phyloP scores from a whole-genome alignment of 2,888 invertebrate genomes.

The Noctua comes region DNA sequence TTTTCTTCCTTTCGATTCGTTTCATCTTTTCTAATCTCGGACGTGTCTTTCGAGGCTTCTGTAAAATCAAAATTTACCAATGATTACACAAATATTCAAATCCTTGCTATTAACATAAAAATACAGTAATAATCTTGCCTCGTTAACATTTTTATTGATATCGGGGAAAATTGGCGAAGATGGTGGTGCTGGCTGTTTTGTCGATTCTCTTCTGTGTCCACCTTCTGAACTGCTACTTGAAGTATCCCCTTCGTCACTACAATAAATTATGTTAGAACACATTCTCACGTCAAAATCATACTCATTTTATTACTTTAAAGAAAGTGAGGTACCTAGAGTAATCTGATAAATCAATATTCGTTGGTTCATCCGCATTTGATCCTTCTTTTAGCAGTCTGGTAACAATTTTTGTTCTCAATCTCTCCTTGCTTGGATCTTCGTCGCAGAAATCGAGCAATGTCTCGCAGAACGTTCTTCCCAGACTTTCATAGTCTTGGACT shows the following conservation, averaged over 20 bases:
- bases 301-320: not conserved
- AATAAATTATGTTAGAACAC: slow-evolving; percentile 25
- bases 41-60: slow-evolving; percentile 82
- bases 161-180: slow-evolving; percentile 92
- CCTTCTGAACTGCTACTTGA: slow-evolving; percentile 93
- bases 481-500: slow-evolving; percentile 91
- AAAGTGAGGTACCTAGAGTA: slow-evolving; percentile 93
- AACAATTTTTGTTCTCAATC: slow-evolving; percentile 94
- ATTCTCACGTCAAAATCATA: not conserved
- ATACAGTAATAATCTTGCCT: slow-evolving; percentile 69
- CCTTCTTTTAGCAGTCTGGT: slow-evolving; percentile 95
- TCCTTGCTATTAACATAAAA: not conserved
- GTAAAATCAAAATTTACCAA: slow-evolving; percentile 58
- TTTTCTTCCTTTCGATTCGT: slow-evolving; percentile 85
- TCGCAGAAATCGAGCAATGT: slow-evolving; percentile 97
- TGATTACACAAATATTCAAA: not conserved
- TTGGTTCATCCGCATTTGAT: slow-evolving; percentile 96
- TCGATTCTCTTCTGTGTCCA: slow-evolving; percentile 90
- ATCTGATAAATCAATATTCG: slow-evolving; percentile 96
- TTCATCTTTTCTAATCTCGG: slow-evolving; percentile 86
- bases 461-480: slow-evolving; percentile 97
- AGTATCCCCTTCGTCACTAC: slow-evolving; percentile 95
- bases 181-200: slow-evolving; percentile 91
- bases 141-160: slow-evolving; percentile 78
- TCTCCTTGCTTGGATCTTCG: slow-evolving; percentile 95